Conservation (phyloP, 2,797 vertebrate genomes). For the Lacerta bilineata region DNA sequence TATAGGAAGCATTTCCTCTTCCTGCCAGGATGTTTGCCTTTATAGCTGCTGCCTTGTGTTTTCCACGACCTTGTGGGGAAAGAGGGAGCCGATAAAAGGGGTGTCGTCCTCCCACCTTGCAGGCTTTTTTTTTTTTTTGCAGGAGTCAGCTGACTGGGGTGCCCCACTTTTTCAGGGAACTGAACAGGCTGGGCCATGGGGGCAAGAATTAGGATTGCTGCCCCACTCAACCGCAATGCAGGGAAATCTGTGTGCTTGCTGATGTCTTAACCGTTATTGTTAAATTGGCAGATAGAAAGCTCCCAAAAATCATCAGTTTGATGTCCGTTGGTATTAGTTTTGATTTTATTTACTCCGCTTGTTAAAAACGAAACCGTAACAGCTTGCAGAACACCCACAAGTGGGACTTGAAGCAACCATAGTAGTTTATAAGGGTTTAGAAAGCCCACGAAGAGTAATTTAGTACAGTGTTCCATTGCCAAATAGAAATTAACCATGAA, state of each 20-base stretch:
- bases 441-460: too few species aligned
- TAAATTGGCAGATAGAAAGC: neutral
- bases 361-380: too few species aligned
- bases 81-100: neutral
- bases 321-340: too few species aligned
- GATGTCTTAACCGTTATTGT: neutral
- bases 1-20: conserved; percentile 51
- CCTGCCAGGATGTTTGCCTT: conserved; percentile 46
- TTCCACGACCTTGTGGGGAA: conserved; percentile 18
- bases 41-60: conserved; percentile 37
- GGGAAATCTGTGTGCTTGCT: neutral
- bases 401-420: neutral
- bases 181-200: neutral
- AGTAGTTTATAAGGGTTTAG: neutral
- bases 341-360: too few species aligned
- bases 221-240: neutral
- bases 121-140: too few species aligned
- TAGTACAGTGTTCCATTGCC: too few species aligned
- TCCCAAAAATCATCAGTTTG: neutral
- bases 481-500: too few species aligned
- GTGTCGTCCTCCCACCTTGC: too few species aligned
- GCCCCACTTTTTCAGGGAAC: neutral
- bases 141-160: too few species aligned
- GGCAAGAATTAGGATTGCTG: neutral
- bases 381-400: too few species aligned